phyloP scores from a whole-genome alignment of 1,140 invertebrate genomes.

The Drosophila pruinosa region DNA sequence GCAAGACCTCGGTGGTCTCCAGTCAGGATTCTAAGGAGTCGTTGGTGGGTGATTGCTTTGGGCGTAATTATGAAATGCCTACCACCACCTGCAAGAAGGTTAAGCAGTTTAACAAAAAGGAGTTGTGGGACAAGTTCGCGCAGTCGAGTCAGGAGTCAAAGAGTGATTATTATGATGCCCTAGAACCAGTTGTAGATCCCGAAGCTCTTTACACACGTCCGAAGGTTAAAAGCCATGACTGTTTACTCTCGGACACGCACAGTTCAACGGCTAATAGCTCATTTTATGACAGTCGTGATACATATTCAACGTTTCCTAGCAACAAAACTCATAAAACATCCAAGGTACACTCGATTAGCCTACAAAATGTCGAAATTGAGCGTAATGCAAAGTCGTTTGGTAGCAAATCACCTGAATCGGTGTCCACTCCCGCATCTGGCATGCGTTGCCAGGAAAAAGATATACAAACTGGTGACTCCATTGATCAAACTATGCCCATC shows the following conservation, averaged over 20 bases:
- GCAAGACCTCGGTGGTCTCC: constrained; percentile 86
- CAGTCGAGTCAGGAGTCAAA: constrained; percentile 87
- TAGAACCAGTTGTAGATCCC: constrained; percentile 52
- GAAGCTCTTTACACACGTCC: constrained; percentile 59
- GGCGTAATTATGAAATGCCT: constrained; percentile 82
- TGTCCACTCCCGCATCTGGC: constrained; percentile 63
- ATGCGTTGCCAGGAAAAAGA: constrained; percentile 71
- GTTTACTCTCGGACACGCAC: constrained; percentile 84
- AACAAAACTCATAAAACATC: constrained; percentile 85
- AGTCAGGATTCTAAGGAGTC: constrained; percentile 87
- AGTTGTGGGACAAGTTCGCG: constrained; percentile 83
- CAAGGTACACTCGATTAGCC: constrained; percentile 86
- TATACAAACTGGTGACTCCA: constrained; percentile 73
- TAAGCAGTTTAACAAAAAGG: constrained; percentile 75
- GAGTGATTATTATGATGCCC: constrained; percentile 86
- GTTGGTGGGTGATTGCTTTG: constrained; percentile 71
- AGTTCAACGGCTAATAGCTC: constrained; percentile 85
- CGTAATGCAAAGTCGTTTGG: constrained; percentile 84
- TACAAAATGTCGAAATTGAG: constrained; percentile 88
- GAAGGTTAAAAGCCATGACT: constrained; percentile 85
- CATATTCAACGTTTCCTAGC: constrained; percentile 86
- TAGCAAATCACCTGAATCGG: constrained; percentile 72
- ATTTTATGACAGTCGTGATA: constrained; percentile 86
- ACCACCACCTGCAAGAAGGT: constrained; percentile 81
- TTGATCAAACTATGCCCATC: constrained; percentile 69